A percentile compares a stretch with the other conserved stretches of the same genome.
Conservation (phyloP, 2,797 vertebrate genomes). For the Acomys russatus region DNA sequence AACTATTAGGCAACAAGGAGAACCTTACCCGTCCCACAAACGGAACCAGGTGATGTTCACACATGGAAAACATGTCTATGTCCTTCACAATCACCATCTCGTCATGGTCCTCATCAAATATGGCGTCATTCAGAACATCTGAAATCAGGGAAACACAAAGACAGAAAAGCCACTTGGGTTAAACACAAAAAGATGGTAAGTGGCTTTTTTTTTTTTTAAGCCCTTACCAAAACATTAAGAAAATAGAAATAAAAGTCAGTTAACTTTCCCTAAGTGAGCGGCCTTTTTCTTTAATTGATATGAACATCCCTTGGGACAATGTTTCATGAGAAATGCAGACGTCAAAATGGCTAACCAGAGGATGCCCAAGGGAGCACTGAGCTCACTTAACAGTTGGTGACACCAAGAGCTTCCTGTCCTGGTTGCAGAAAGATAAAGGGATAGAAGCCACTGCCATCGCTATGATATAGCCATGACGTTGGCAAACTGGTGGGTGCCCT, state of each 20-base stretch:
- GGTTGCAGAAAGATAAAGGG: neutral
- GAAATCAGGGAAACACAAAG: slow-evolving; percentile 73
- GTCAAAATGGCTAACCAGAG: slow-evolving; percentile 4
- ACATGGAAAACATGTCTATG: slow-evolving; percentile 99
- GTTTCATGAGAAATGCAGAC: slow-evolving; percentile 35
- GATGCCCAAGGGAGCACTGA: neutral
- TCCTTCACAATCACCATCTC: slow-evolving; percentile 99
- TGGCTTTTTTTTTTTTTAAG: neutral
- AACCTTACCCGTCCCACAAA: slow-evolving; percentile 98
- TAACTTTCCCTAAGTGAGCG: slow-evolving; percentile 25
- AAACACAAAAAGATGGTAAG: neutral
- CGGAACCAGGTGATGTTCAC: slow-evolving; percentile 98
- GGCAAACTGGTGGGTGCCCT: neutral
- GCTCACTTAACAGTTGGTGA: neutral
- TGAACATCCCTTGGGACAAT: neutral
- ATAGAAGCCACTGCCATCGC: neutral
- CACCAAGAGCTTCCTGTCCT: neutral
- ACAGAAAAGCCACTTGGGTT: neutral
- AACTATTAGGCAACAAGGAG: slow-evolving; percentile 68
- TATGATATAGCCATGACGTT: neutral
- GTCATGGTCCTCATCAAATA: slow-evolving; percentile 99
- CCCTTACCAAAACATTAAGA: slow-evolving; percentile 33
- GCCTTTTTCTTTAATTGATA: slow-evolving; percentile 14
- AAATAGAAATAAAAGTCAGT: neutral
- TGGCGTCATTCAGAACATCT: slow-evolving; percentile 98